Base-by-base conservation (phyloP, 2,888 invertebrate genomes). In the Drosophila melanosoma region DNA sequence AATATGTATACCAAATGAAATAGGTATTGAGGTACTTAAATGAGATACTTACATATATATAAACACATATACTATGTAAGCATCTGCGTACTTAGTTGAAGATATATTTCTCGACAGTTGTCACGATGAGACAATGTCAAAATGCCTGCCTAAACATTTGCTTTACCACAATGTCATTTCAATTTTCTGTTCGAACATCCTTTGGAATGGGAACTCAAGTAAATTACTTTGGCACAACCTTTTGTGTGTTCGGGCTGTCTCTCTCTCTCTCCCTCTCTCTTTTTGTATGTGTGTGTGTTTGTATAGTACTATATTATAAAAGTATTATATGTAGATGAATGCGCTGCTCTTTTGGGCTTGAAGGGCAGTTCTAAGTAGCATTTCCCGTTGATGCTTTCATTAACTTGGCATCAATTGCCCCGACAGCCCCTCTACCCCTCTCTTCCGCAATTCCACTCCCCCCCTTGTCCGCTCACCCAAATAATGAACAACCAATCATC, bases 341-440 rank as follows among this genome's bases (percentile, higher is more conserved):
- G 67, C 57, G 58, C 64, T 49, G 61, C 67, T 69, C 45, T 73
- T 56, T 53, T 17, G 15, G 53, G 74, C 58, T 65, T 58, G 52
- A 56, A 49, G 67, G 60, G 68, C 70, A 74, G 49, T 64, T 68
- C 72, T 72, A 76, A 87, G 82, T 77, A 82, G 74, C 78, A 82
- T 74, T 73, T 49, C 54, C 60, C 60, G 74, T 62, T 74, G 87
- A 88, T 84, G 88, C 79, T 79, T 89, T 81, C 82, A 89, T 87
- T 89, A 89, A 76, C 62, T 79, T 76, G 69, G 54, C 67, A 77
- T 69, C 77, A 77, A 63, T 71, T 69, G 66, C 51, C 70, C 57
- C 60, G 33, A 8, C 57, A 52, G 23, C 17, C 54, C 1, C 40
- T 32, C 60, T 3, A 6, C 11, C 48, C 6, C 5, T 29, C 6